Percentiles rank a stretch among this genome's conserved stretches.
phyloP scores from a whole-genome alignment of 2,797 vertebrate species.

The Betta splendens region DNA sequence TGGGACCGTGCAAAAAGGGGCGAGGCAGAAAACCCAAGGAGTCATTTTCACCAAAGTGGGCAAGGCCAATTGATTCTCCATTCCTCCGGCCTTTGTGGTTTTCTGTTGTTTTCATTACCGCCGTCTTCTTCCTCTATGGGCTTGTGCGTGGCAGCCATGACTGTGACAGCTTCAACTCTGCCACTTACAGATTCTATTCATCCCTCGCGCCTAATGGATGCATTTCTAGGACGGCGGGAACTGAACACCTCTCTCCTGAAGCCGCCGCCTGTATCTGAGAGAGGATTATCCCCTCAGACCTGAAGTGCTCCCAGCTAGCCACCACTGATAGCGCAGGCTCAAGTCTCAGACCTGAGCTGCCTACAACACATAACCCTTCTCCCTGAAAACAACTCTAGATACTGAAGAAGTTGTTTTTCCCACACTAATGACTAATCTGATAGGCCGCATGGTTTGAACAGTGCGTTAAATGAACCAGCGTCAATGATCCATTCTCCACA shows the following conservation, averaged over 20 bases:
- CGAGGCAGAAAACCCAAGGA: conserved; percentile 44
- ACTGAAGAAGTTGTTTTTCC: conserved; percentile 38
- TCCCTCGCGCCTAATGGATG: conserved; percentile 55
- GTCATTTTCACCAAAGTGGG: conserved; percentile 46
- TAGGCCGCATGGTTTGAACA: conserved; percentile 34
- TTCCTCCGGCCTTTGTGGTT: conserved; percentile 38
- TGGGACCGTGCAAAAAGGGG: conserved; percentile 12
- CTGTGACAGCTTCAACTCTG: conserved; percentile 57
- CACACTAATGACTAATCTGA: conserved; percentile 52
- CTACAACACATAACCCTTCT: conserved; percentile 8
- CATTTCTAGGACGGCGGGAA: conserved; percentile 53
- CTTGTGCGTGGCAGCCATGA: conserved; percentile 54
- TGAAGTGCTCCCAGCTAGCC: conserved; percentile 35
- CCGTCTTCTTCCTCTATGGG: conserved; percentile 60
- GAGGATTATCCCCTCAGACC: conserved; percentile 44
- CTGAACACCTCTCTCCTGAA: conserved; percentile 34
- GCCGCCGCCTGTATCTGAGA: conserved; percentile 37
- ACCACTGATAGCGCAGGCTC: conserved; percentile 13
- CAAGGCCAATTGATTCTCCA: conserved; percentile 63
- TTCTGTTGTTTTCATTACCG: conserved; percentile 60
- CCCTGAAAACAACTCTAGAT: conserved; percentile 32
- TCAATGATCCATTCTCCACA: conserved; percentile 52
- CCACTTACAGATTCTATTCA: conserved; percentile 60
- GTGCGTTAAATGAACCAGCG: conserved; percentile 59
- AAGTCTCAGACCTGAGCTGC: conserved; percentile 20